Conservation (phyloP, 92 coral and sea anemone species). For the Phenganax stokvisi region DNA sequence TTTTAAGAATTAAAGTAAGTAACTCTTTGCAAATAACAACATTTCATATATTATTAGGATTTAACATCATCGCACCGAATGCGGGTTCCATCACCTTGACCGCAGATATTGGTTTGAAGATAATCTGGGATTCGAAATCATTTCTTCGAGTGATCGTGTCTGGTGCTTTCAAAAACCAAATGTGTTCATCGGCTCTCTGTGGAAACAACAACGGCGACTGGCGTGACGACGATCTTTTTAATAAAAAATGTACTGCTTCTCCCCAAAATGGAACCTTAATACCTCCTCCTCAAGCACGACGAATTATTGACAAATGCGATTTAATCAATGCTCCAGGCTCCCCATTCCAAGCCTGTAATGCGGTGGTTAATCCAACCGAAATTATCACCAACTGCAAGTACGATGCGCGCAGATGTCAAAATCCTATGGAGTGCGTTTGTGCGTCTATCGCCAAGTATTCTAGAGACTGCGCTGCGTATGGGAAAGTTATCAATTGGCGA, state of each 20-base stretch:
- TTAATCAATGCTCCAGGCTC: neutral
- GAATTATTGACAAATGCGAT: too few species aligned
- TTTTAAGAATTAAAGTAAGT: too few species aligned
- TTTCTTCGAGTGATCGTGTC: neutral
- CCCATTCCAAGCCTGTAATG: neutral
- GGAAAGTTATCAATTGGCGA: constrained; percentile 71
- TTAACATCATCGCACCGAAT: constrained; percentile 4
- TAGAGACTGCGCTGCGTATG: constrained; percentile 66
- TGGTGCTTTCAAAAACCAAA: neutral
- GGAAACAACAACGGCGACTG: constrained; percentile 8
- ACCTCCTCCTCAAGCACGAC: too few species aligned
- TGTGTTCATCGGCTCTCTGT: neutral
- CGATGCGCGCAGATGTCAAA: constrained; percentile 81
- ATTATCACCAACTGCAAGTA: constrained; percentile 56
- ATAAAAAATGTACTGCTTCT: neutral
- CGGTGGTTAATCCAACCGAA: neutral
- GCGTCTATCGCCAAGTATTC: constrained; percentile 65
- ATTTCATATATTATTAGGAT: neutral
- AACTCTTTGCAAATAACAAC: too few species aligned
- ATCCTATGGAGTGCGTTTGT: constrained; percentile 61
- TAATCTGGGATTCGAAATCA: neutral
- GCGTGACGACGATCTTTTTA: neutral
- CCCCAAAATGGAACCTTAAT: too few species aligned
- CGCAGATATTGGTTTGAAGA: constrained; percentile 14
- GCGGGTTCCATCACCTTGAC: neutral